phyloP scores from a whole-genome alignment of 2,113 vertebrate genomes.

The Actenoides hombroni region DNA sequence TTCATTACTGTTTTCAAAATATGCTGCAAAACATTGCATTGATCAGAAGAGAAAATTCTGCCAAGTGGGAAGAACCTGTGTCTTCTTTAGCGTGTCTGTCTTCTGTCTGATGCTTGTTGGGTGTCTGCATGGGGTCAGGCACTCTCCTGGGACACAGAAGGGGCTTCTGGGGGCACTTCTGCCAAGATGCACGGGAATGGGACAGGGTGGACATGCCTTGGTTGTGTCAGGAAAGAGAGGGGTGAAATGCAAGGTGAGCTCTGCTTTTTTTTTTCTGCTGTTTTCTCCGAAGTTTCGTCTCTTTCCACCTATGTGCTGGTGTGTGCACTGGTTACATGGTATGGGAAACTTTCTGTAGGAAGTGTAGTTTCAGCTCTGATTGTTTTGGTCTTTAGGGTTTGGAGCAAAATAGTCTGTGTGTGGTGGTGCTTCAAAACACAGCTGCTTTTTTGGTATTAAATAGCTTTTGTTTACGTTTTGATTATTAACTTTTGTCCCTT shows the following conservation, averaged over 20 bases:
- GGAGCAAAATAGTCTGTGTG: neutral
- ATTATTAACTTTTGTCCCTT: neutral
- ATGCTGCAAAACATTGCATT: neutral
- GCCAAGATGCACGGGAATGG: fast-evolving
- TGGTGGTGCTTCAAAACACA: neutral
- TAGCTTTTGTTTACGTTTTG: neutral
- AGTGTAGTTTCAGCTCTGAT: neutral
- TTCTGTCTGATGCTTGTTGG: neutral
- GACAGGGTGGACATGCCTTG: neutral
- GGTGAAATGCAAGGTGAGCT: neutral
- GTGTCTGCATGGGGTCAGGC: neutral
- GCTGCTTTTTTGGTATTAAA: neutral
- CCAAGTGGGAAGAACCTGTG: fast-evolving
- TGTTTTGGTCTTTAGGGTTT: neutral
- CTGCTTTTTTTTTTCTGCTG: neutral
- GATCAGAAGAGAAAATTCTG: neutral
- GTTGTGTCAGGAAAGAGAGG: neutral
- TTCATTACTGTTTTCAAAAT: neutral
- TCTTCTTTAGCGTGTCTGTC: neutral
- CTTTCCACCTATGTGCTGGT: neutral
- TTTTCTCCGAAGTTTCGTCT: neutral
- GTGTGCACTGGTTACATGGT: neutral
- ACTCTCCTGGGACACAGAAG: neutral
- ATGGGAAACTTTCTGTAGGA: neutral
- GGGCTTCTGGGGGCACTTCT: neutral